phyloP scores from a whole-genome alignment of 2,797 vertebrate genomes.

The Synanceia verrucosa region DNA sequence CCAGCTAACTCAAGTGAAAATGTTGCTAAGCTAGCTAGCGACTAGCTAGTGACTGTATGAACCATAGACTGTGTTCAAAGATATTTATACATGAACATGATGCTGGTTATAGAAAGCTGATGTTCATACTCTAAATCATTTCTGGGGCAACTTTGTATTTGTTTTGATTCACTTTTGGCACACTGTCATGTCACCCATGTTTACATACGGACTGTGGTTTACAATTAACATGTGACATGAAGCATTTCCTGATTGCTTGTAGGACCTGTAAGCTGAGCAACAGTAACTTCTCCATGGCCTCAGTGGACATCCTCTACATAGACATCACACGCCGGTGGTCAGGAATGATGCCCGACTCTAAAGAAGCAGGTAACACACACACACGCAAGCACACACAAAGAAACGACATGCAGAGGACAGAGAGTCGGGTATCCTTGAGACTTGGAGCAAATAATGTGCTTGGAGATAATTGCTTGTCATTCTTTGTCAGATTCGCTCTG shows the following conservation, averaged over 20 bases:
- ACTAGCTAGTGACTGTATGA: no score
- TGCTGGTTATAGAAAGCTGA: no score
- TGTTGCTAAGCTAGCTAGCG: no score
- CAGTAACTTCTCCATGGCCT: constrained; percentile 93
- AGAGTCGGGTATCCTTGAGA: constrained; percentile 30
- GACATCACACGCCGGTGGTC: constrained; percentile 94
- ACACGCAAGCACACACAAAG: neutral
- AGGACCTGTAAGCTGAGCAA: constrained; percentile 94
- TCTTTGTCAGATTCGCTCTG: constrained; percentile 60
- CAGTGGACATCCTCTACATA: constrained; percentile 96
- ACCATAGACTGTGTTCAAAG: no score
- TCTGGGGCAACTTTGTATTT: no score
- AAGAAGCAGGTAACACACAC: constrained; percentile 86
- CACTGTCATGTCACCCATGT: no score
- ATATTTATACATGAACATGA: no score
- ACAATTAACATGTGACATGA: neutral
- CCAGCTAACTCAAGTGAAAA: no score
- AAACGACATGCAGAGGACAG: constrained; percentile 28
- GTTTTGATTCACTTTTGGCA: no score
- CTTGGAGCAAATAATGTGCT: constrained; percentile 37
- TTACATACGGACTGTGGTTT: no score
- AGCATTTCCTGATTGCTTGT: neutral
- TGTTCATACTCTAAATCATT: no score
- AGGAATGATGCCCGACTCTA: constrained; percentile 82
- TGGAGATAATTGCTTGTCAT: constrained; percentile 65